These are phyloP conservation scores for Neolamprologus devosi DNA, from an alignment of 2,113 vertebrate genomes.

Conservation along the genomic window DNA sequence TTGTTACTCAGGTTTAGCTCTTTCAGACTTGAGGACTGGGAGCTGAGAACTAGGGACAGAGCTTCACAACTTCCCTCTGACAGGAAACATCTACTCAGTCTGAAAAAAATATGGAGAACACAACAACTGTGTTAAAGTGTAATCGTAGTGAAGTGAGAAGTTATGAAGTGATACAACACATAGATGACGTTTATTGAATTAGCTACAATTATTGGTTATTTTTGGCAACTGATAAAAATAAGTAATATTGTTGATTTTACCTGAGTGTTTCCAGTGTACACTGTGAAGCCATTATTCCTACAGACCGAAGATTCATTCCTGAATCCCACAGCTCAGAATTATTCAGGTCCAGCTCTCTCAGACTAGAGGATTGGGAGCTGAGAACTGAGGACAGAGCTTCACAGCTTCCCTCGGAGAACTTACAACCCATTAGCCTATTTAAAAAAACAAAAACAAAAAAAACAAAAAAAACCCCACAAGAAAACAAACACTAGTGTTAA, in stretches of 20 bases:
- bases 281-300: not conserved
- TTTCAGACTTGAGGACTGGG: not conserved
- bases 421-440: not conserved
- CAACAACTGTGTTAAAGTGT: not conserved
- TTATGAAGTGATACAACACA: rapidly evolving
- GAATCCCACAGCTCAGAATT: not conserved
- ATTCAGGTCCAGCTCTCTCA: not conserved
- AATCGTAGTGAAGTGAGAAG: not conserved
- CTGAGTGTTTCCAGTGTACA: not conserved
- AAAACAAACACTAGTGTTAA: not conserved
- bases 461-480: rapidly evolving
- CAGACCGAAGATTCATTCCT: not conserved
- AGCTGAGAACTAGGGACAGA: not conserved
- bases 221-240: not conserved
- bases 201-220: not conserved
- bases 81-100: not conserved
- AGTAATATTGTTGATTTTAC: not conserved
- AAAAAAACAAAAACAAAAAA: rapidly evolving
- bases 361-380: not conserved
- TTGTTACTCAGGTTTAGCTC: not conserved
- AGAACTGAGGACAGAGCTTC: not conserved
- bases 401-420: not conserved
- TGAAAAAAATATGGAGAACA: not conserved
- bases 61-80: not conserved
- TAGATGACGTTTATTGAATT: not conserved